Evolutionary conservation across 2,797 vertebrate genomes (phyloP), one percentile per base, ranked within the genome.

Genomic region (Triplophysa bombifrons): DNA sequence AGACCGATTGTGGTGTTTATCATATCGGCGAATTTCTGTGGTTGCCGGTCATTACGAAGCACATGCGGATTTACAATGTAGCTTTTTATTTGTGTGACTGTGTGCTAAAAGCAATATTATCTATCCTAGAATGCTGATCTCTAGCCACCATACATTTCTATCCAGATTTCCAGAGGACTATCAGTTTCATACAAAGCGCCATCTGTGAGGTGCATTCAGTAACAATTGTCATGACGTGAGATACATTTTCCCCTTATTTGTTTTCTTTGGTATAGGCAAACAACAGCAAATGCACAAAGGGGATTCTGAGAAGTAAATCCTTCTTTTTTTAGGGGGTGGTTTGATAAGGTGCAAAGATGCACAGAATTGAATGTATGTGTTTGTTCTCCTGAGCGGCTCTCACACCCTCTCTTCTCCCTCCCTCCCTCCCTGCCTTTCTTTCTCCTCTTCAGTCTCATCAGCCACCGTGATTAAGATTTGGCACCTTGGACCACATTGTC

Each of bases 401-500:
- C 88, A 84, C 89, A 90, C 89, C 86, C 89, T 55, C 53, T 71
- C 80, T 80, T 53, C 75, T 55, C 53, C 74, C 80, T 78, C 64
- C 75, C 58, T 63, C 76, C 65, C 76, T 69, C 75, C 83, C 58
- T 63, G 56, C 72, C 71, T 75, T 74, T 72, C 77, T 80, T 78
- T 81, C 77, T 79, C 73, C 83, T 85, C 83, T 85, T 87, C 86
- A 85, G 53, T 91, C 84, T 87, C 86, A 88, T 90, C 91, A 90
- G 85, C 83, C 90, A 83, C 84, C 77, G 56, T 88, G 90, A 91
- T 91, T 90, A 91, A 87, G 84, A 92, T 89, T 91, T 93, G 88
- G 89, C 89, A 92, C 90, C 91, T 91, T 87, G 83, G 90, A 90
- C 91, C 87, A 83, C 90, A 91, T 91, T 95, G 95, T 96, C 95